These are phyloP conservation scores for Mythimna lalbum DNA, from an alignment of 2,888 invertebrate genomes.

Conservation along the genomic window DNA sequence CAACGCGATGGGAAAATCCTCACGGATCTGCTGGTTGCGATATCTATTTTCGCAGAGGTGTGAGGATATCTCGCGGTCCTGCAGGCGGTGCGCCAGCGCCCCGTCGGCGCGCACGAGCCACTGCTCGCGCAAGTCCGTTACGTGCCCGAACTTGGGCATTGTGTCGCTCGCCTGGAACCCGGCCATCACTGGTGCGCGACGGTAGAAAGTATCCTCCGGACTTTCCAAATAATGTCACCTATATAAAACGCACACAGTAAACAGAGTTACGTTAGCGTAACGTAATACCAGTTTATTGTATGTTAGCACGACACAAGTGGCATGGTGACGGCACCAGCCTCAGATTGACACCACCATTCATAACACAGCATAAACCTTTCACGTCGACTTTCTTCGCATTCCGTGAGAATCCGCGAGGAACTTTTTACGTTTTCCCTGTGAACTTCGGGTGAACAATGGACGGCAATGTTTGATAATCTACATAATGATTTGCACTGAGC, in stretches of 20 bases:
- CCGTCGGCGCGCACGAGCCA: conserved; percentile 88
- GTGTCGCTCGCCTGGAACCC: conserved; percentile 84
- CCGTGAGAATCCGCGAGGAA: conserved; percentile 80
- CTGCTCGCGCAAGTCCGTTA: conserved; percentile 87
- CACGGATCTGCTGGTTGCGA: conserved; percentile 88
- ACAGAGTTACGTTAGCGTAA: conserved; percentile 64
- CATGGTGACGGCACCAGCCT: conserved; percentile 66
- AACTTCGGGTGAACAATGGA: conserved; percentile 82
- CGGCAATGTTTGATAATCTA: conserved; percentile 81
- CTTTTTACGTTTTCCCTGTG: conserved; percentile 84
- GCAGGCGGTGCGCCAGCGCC: conserved; percentile 86
- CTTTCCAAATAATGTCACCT: conserved; percentile 65
- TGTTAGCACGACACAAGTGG: conserved; percentile 67
- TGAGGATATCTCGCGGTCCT: conserved; percentile 88
- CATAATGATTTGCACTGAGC: conserved; percentile 79
- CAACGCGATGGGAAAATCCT: conserved; percentile 87
- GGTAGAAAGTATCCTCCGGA: conserved; percentile 65
- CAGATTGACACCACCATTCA: conserved; percentile 53
- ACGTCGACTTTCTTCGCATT: conserved; percentile 84
- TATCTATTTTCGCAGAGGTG: conserved; percentile 87
- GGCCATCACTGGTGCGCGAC: conserved; percentile 78
- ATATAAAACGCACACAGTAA: conserved; percentile 51
- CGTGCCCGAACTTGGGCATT: conserved; percentile 88
- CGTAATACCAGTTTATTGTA: conserved; percentile 68
- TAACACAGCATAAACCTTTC: conserved; percentile 63